Conservation (phyloP, 2,797 vertebrate species). For the Phrynocephalus forsythii region DNA sequence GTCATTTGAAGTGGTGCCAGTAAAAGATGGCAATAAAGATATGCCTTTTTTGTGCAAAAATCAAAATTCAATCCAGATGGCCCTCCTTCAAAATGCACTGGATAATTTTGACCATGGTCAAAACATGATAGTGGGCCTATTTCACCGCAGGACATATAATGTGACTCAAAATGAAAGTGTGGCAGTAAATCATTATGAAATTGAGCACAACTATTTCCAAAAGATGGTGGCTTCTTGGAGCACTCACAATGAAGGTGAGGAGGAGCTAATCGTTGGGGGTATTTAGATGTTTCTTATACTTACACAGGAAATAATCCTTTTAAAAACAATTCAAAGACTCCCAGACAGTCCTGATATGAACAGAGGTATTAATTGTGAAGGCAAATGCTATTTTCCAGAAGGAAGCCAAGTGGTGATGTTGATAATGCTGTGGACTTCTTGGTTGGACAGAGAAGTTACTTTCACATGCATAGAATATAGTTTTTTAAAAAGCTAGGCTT, state of each 20-base stretch:
- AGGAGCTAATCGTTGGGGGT: neutral
- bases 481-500: neutral
- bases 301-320: slow-evolving; percentile 3
- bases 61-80: neutral
- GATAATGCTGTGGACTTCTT: neutral
- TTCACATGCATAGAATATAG: neutral
- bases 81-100: neutral
- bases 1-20: neutral
- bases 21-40: neutral
- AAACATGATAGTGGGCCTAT: accelerated
- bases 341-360: slow-evolving; percentile 14
- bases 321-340: neutral
- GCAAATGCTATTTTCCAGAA: slow-evolving; percentile 24
- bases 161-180: neutral
- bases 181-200: neutral
- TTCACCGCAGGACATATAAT: accelerated
- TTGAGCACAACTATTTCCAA: neutral
- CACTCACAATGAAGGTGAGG: neutral
- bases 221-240: neutral
- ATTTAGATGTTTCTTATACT: accelerated
- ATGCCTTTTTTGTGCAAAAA: neutral
- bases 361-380: slow-evolving; percentile 16
- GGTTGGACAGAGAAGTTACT: neutral
- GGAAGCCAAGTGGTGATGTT: neutral
- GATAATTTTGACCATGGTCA: accelerated